Base-by-base conservation (phyloP, 2,888 invertebrate species). In the Acrocyrtus sp. region DNA sequence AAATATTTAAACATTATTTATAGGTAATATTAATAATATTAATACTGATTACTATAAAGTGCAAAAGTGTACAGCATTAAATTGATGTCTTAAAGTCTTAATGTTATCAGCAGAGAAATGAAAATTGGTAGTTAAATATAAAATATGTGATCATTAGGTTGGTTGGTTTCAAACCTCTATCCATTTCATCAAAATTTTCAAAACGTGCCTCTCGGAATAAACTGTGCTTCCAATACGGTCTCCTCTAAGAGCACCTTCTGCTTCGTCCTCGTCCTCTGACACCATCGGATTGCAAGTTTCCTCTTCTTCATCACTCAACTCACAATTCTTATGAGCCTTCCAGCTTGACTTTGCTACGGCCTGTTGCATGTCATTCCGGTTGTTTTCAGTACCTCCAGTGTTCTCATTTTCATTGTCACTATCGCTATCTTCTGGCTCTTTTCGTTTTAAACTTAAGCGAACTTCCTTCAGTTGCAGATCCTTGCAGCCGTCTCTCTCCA, bases 191-290 rank as follows among this genome's bases (percentile, higher is more conserved):
- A 92, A 83, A 19, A 90, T 89, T 83, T 89, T 90, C 26, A 92
- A 84, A 10, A 92, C 91, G 83, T 90, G 92, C 29, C 91, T 86
- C 83, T 91, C 90, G 82, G 93, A 93, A 83, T 92, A 94, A 27
- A 91, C 87, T 0, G 94, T 94, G 75, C 90, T 88, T 10, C 94
- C 94, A 68, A 94, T 91, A 1, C 90, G 90, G 85, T 94, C 94
- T 19, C 93, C 94, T 34, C 81, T 62, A 1, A 78, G 51, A 8
- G 66, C 56, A 10, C 68, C 68, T 24, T 76, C 76, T 4, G 58
- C 43, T 19, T 77, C 75, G 34, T 72, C 77, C 21, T 77, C 80
- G 1, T 43, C 54, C 19, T 69, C 73, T 0, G 76, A 76, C 8
- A 76, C 78, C 75, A 81, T 79, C 0, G 81, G 80, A 63, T 79